A percentile compares a stretch with the other conserved stretches of the same genome.
Conservation (phyloP, 1,140 invertebrate species). For the Meteorus sp. region DNA sequence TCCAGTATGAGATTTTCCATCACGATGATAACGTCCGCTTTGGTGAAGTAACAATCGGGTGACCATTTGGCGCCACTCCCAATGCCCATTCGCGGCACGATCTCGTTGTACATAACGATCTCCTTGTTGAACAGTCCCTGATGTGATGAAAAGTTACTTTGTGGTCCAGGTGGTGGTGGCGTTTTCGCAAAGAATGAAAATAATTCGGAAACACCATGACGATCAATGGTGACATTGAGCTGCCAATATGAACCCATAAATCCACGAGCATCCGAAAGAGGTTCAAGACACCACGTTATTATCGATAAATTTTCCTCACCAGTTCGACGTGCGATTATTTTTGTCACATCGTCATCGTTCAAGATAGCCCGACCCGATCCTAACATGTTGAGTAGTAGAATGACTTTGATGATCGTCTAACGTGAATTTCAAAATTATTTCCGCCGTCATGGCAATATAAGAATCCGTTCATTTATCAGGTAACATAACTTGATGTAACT, state of each 20-base stretch:
- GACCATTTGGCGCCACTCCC: conserved; percentile 35
- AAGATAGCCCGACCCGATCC: background rate
- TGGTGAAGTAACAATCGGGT: conserved; percentile 51
- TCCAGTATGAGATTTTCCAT: conserved; percentile 50
- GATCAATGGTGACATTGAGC: conserved; percentile 15
- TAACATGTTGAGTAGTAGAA: no score
- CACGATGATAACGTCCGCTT: conserved; percentile 44
- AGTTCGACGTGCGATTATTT: background rate
- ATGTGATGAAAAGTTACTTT: conserved; percentile 47
- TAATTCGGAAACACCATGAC: conserved; percentile 23
- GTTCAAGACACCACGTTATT: conserved; percentile 27
- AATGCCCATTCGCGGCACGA: conserved; percentile 42
- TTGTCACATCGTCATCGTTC: background rate
- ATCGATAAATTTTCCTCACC: background rate
- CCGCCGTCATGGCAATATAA: no score
- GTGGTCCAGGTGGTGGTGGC: conserved; percentile 37
- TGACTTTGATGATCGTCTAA: no score
- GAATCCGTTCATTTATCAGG: no score
- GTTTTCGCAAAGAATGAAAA: conserved; percentile 50
- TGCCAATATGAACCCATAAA: conserved; percentile 33
- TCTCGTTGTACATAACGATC: conserved; percentile 46
- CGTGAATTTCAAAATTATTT: no score
- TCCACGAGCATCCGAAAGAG: conserved; percentile 19
- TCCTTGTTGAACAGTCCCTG: conserved; percentile 55
- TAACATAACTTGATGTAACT: no score